phyloP scores from a whole-genome alignment of 2,888 invertebrate species.

The Frankliniella intonsa region DNA sequence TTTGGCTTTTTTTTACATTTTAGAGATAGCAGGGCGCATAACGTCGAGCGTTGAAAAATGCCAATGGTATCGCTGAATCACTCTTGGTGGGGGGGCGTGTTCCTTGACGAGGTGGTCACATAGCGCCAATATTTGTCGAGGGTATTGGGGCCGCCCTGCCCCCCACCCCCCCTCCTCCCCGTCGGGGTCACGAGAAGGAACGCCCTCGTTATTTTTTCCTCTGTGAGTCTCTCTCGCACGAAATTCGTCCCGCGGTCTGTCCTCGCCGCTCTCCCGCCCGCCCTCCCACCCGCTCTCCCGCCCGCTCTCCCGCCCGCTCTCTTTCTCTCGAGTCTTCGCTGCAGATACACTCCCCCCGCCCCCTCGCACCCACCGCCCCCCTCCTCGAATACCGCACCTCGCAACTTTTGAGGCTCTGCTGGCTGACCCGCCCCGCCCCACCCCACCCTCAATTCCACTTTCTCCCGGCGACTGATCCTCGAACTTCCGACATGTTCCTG shows the following conservation, averaged over 20 bases:
- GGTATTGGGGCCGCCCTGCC: background rate
- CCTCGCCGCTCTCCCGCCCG: too few species aligned
- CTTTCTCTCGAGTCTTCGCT: too few species aligned
- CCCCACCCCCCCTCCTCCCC: too few species aligned
- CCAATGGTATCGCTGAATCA: background rate
- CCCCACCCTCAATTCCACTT: background rate
- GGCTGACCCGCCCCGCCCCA: too few species aligned
- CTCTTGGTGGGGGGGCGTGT: background rate
- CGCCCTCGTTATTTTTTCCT: too few species aligned
- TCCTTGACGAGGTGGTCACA: background rate
- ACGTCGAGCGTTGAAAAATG: background rate
- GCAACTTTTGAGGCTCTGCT: background rate
- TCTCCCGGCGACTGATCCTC: background rate
- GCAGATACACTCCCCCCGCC: background rate
- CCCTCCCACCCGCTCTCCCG: too few species aligned
- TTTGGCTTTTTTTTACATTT: too few species aligned
- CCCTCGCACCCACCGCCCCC: background rate
- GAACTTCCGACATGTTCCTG: conserved; percentile 24
- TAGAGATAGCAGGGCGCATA: background rate
- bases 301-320: too few species aligned
- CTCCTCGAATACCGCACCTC: background rate
- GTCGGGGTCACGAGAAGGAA: too few species aligned
- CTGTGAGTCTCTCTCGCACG: too few species aligned
- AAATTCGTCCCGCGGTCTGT: too few species aligned
- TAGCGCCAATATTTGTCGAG: background rate